Percentiles rank a stretch among this genome's conserved stretches.
Conservation (phyloP, 1,140 invertebrate species). For the Polyergus mexicanus region DNA sequence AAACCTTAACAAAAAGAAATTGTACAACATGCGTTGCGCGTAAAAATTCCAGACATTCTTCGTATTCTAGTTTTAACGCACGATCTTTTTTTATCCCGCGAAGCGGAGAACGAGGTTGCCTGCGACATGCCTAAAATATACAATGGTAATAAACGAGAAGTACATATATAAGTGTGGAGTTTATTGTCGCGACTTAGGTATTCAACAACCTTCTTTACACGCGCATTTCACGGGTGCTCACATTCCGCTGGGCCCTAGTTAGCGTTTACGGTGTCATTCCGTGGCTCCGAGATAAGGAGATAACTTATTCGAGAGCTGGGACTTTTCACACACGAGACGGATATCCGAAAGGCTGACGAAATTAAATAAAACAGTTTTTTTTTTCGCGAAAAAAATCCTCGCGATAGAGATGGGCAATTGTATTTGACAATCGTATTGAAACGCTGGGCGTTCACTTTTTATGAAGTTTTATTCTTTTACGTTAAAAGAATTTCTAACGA, state of each 20-base stretch:
- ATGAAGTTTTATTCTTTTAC: neutral
- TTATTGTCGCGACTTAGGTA: constrained; percentile 17
- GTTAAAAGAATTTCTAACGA: neutral
- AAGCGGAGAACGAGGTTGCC: neutral
- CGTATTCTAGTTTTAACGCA: neutral
- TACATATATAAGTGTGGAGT: neutral
- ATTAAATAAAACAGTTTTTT: neutral
- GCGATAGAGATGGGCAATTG: neutral
- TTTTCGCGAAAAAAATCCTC: neutral
- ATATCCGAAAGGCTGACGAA: neutral
- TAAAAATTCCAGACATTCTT: neutral
- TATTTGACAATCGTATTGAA: neutral
- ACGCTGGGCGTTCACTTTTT: too few species aligned
- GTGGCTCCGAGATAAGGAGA: constrained; percentile 6
- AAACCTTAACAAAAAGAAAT: neutral
- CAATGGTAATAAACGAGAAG: neutral
- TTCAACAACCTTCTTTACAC: neutral
- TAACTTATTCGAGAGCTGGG: constrained; percentile 16
- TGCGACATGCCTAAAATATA: constrained; percentile 13
- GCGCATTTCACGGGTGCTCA: neutral
- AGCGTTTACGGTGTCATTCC: neutral
- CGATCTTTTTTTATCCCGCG: neutral
- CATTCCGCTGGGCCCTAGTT: neutral
- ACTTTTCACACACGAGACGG: neutral
- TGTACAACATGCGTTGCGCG: neutral